Evolutionary conservation across 2,888 invertebrate species (phyloP), one percentile per base, ranked within the genome.

Genomic region (Thumatha senex): DNA sequence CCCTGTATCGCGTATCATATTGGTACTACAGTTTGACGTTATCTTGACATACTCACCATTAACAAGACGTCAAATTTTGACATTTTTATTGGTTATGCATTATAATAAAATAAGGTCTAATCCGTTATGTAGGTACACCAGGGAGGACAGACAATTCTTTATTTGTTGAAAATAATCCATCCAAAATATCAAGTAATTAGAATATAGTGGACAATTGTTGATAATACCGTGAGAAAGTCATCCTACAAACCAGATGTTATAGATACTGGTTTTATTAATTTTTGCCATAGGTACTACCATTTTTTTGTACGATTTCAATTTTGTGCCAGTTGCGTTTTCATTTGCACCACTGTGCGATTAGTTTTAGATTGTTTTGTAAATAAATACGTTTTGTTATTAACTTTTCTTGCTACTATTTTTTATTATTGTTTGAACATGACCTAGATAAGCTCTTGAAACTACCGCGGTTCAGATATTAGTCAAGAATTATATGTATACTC

Each of bases 141-240:
- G n/a, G 31, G 43, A 56, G 48, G 40, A 34, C 31, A 61, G 50
- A 46, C 43, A 48, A 54, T 35, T 40, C 35, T 12, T 41, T 38
- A 45, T 43, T 52, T 48, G 47, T 31, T 12, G 13, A 8, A 24
- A 46, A 41, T 64, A 59, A n/a, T 63, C 54, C 49, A 34, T 13
- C 8, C 34, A 2, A 46, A 51, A 46, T 43, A 44, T 61, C 50
- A 38, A 51, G 51, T 70, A 56, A 70, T 58, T 62, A 59, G 56
- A 59, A 65, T 61, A 61, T 49, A 40, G 38, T 43, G 43, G 47
- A 56, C 56, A 52, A 50, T 52, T 48, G 58, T 59, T 51, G 66
- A 72, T 66, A 72, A 64, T 63, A 51, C 65, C 74, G 77, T 82
- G 82, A 68, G 82, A 82, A 78, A 61, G 66, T 59, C 43, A 50